These are phyloP conservation scores for Micromussa lordhowensis DNA, from an alignment of 92 coral and sea anemone genomes.

Conservation along the genomic window DNA sequence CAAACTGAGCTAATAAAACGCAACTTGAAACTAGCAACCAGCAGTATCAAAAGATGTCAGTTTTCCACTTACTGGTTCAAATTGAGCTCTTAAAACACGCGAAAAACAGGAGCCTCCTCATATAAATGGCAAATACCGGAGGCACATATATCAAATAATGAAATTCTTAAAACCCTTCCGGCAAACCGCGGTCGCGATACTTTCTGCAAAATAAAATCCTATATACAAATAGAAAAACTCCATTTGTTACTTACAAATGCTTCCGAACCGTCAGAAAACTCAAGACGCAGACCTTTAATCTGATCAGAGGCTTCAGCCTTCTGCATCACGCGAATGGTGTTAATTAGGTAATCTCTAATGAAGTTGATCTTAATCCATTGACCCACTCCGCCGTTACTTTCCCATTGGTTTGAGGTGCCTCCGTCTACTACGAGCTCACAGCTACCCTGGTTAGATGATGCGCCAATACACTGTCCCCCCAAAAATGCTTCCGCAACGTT, in stretches of 20 bases:
- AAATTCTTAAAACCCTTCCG: too few species aligned
- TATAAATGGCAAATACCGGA: too few species aligned
- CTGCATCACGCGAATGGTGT: slow-evolving; percentile 77
- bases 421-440: slow-evolving; percentile 62
- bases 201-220: too few species aligned
- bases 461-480: slow-evolving; percentile 64
- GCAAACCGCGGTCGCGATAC: too few species aligned
- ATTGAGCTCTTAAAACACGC: too few species aligned
- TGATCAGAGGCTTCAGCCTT: slow-evolving; percentile 39
- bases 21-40: too few species aligned
- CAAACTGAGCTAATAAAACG: too few species aligned
- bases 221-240: too few species aligned
- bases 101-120: too few species aligned
- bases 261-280: slow-evolving; percentile 69
- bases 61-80: too few species aligned
- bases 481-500: slow-evolving; percentile 63
- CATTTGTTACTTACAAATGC: slow-evolving; percentile 44
- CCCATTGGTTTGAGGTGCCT: neutral
- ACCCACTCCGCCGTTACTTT: slow-evolving; percentile 39
- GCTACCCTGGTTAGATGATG: slow-evolving; percentile 6
- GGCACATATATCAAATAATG: too few species aligned
- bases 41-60: too few species aligned
- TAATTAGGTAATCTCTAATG: slow-evolving; percentile 61
- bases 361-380: slow-evolving; percentile 63
- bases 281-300: slow-evolving; percentile 63